Evolutionary conservation across 2,113 vertebrate species (phyloP).

Genomic region (Apeltes quadracus): DNA sequence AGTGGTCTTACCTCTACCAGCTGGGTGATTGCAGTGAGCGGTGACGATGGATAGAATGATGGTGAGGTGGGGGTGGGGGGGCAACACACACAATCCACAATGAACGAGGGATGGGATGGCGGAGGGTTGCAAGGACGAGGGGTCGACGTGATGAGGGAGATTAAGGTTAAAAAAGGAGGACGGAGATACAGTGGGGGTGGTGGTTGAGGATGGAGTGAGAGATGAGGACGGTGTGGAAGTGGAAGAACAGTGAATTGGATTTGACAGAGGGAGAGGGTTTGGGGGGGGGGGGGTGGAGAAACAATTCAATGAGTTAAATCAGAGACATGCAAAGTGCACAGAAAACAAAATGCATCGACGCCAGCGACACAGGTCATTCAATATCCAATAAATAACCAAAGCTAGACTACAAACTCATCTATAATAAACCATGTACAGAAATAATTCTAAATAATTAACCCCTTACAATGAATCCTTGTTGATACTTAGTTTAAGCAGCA

Average conservation of each 20-base stretch:
- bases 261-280: constrained; percentile 23
- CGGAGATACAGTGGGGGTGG: constrained; percentile 22
- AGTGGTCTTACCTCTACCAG: constrained; percentile 83
- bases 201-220: constrained; percentile 20
- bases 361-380: constrained; percentile 22
- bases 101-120: constrained; percentile 59
- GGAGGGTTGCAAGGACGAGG: constrained; percentile 28
- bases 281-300: constrained; percentile 72
- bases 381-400: too few relatives aligned
- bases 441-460: background rate
- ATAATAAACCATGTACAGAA: background rate
- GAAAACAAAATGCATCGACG: constrained; percentile 37
- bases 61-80: constrained; percentile 10
- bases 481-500: constrained; percentile 8
- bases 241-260: constrained; percentile 44
- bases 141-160: constrained; percentile 5
- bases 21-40: constrained; percentile 81
- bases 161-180: constrained; percentile 26
- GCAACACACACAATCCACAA: constrained; percentile 81
- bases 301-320: constrained; percentile 80
- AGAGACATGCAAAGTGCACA: constrained; percentile 79
- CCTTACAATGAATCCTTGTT: constrained; percentile 7
- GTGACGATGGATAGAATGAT: constrained; percentile 76
- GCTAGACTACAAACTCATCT: background rate
- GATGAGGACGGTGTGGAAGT: constrained; percentile 33